Evolutionary conservation across 92 coral and sea anemone genomes (phyloP), one percentile per base, ranked within the genome.

Genomic region (Epizoanthus rinbou): DNA sequence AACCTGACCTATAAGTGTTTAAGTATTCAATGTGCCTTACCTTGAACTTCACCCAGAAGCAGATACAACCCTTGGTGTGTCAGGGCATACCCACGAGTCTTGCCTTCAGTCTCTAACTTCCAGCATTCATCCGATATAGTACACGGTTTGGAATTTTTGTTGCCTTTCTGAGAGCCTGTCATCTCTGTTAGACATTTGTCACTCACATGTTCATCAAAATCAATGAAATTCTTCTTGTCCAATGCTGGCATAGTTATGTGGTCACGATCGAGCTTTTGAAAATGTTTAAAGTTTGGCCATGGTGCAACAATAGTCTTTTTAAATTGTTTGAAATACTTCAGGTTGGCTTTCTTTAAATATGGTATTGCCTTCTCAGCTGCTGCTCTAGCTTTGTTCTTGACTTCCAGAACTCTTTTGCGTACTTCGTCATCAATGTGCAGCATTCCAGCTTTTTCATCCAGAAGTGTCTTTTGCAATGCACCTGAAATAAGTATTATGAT

Each of bases 11-110:
- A 37, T 37, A 37, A 6, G 5, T 37, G 43, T 37, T 37, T 3
- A 3, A 37, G 5, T 37, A 37, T 37, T 5, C 11, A 8, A 8
- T 47, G 54, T 47, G 1, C 41, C 53, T 16, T 87, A 93, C 98
- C 98, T 85, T 91, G 93, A 16, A 80, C 75, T 72, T 93, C 98
- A 60, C 98, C 98, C 7, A 93, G 76, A 59, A 88, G 80, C 9
- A 93, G 86, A 81, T 86, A 93, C 84, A 93, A 65, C 6, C 93
- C 98, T 62, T 93, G 98, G 47, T 93, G 98, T 3, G 98, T 93
- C 21, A 93, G 88, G 6, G 95, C 83, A 64, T 93, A 93, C 0
- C 94, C 98, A 6, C 58, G 72, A 19, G 98, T 86, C 53, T 94
- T 94, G 62, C 90, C 88, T 1, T 89, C 83, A 21, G 85, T 89